A percentile compares a stretch with the other conserved stretches of the same genome.
These are phyloP conservation scores for Ceyx melanurus DNA, from an alignment of 2,113 vertebrate genomes.

Conservation along the genomic window DNA sequence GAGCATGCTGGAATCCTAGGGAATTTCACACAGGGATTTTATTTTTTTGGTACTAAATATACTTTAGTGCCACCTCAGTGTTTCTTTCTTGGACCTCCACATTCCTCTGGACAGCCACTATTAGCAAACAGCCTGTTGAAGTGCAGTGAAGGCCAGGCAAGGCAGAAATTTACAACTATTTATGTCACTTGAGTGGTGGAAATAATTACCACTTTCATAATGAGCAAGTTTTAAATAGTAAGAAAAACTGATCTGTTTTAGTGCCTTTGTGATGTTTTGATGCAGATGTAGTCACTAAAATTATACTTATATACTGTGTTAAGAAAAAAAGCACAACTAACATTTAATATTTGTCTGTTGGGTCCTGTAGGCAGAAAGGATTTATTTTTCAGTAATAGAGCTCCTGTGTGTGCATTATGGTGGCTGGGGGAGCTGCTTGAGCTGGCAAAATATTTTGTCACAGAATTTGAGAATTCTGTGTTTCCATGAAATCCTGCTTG, in stretches of 20 bases:
- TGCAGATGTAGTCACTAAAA: background rate
- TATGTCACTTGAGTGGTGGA: background rate
- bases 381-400: background rate
- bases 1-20: background rate
- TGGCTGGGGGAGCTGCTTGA: background rate
- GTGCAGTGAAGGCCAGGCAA: background rate
- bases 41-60: background rate
- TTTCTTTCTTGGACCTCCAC: background rate
- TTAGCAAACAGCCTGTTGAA: background rate
- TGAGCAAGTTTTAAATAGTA: background rate
- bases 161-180: background rate
- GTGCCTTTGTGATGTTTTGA: background rate
- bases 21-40: background rate
- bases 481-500: background rate
- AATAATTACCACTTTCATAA: background rate
- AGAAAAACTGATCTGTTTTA: background rate
- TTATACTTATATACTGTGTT: background rate
- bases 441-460: too few relatives aligned
- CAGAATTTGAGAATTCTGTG: too few relatives aligned
- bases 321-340: background rate
- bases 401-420: background rate
- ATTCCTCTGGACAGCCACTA: background rate
- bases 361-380: background rate
- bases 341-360: background rate
- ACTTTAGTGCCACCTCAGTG: background rate